A percentile compares a stretch with the other conserved stretches of the same genome.
Evolutionary conservation across 2,888 invertebrate species (phyloP).

Genomic region (Busseola fusca): DNA sequence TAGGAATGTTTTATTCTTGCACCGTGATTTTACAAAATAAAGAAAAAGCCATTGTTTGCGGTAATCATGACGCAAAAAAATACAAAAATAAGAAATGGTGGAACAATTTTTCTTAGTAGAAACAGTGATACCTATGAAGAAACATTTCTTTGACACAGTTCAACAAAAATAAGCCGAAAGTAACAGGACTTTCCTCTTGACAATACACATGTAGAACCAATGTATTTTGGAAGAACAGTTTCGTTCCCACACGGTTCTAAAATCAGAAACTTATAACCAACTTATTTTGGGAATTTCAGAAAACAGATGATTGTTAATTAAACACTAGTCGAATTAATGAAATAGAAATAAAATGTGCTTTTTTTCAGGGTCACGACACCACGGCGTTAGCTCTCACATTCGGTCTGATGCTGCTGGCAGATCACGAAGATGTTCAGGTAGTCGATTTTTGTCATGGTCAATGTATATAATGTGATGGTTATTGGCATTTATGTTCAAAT

Average conservation of each 20-base stretch:
- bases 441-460: background rate
- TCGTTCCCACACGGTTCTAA: background rate
- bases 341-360: background rate
- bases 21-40: background rate
- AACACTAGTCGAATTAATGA: background rate
- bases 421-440: conserved; percentile 69
- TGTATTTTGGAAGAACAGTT: background rate
- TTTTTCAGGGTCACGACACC: conserved; percentile 87
- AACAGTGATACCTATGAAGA: background rate
- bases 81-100: too few species aligned
- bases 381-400: conserved; percentile 82
- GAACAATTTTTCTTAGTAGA: background rate
- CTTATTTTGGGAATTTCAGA: background rate
- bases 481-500: background rate
- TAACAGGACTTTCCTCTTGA: background rate
- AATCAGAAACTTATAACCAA: background rate
- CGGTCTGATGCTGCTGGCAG: conserved; percentile 83
- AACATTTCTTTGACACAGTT: background rate
- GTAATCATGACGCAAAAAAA: too few species aligned
- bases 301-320: background rate
- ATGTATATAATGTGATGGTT: too few species aligned
- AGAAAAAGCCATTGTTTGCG: too few species aligned
- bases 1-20: background rate
- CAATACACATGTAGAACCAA: background rate
- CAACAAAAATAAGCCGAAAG: background rate